phyloP scores from a whole-genome alignment of 2,797 vertebrate genomes.

The Gymnothorax reevesii region DNA sequence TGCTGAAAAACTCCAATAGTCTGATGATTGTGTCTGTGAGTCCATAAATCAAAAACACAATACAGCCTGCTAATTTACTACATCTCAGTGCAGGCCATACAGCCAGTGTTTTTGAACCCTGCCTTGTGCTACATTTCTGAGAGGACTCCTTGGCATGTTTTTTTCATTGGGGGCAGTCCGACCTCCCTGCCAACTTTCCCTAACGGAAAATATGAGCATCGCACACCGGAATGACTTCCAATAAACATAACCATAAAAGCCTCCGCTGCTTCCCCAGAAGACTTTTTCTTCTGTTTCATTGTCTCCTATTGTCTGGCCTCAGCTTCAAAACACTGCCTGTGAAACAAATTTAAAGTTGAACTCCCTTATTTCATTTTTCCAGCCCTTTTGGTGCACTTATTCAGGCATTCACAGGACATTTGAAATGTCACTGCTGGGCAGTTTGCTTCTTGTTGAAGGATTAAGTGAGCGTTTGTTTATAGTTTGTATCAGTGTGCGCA shows the following conservation, averaged over 20 bases:
- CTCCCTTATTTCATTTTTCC: constrained; percentile 16
- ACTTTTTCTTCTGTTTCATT: constrained; percentile 12
- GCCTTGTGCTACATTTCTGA: constrained; percentile 36
- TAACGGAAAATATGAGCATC: constrained; percentile 51
- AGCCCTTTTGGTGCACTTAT: not conserved
- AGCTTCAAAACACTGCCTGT: constrained; percentile 19
- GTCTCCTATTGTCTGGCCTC: constrained; percentile 34
- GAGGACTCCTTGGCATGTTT: constrained; percentile 1
- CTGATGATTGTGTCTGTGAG: too few relatives aligned
- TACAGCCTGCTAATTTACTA: too few relatives aligned
- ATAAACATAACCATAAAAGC: constrained; percentile 60
- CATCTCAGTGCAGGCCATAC: not conserved
- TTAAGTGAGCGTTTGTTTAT: not conserved
- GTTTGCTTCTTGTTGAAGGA: too few relatives aligned
- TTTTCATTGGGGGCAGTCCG: constrained; percentile 26
- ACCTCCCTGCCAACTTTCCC: constrained; percentile 40
- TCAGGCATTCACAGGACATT: not conserved
- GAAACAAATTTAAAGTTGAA: constrained; percentile 27
- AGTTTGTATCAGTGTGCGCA: not conserved
- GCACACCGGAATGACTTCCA: constrained; percentile 33
- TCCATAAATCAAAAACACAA: too few relatives aligned
- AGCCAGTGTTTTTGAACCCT: not conserved
- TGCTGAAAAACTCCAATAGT: too few relatives aligned
- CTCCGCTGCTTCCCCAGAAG: constrained; percentile 41
- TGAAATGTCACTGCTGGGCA: not conserved